These are phyloP conservation scores for Zelostemma sp. DNA, from an alignment of 1,140 invertebrate genomes.

Conservation along the genomic window DNA sequence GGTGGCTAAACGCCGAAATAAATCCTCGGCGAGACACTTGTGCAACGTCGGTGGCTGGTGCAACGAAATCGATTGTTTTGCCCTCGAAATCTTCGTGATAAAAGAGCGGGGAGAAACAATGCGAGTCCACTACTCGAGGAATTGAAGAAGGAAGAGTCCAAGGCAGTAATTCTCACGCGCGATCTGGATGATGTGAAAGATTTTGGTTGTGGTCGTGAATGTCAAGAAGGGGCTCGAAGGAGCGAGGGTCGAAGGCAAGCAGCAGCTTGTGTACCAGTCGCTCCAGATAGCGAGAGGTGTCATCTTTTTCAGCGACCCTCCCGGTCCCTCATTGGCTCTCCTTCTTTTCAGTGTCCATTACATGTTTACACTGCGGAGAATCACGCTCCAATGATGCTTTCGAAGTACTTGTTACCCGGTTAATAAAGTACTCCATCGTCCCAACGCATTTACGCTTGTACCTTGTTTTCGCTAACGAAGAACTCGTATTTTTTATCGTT, in stretches of 20 bases:
- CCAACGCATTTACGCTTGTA: not conserved
- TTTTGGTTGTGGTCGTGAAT: slow-evolving; percentile 39
- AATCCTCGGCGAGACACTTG: too few relatives aligned
- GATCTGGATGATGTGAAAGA: too few relatives aligned
- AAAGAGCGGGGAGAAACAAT: too few relatives aligned
- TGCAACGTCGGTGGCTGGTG: too few relatives aligned
- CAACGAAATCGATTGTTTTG: too few relatives aligned
- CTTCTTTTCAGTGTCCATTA: slow-evolving; percentile 41
- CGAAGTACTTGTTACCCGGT: slow-evolving; percentile 20
- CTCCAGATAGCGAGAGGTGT: slow-evolving; percentile 43
- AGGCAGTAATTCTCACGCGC: slow-evolving; percentile 47
- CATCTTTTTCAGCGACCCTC: slow-evolving; percentile 3
- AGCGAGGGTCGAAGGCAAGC: slow-evolving; percentile 31
- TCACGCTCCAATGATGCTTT: slow-evolving; percentile 33
- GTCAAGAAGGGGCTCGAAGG: slow-evolving; percentile 41
- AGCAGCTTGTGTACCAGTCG: slow-evolving; percentile 46
- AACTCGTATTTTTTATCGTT: too few relatives aligned
- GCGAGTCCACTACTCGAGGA: too few relatives aligned
- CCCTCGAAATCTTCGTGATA: not conserved
- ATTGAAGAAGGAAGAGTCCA: slow-evolving; percentile 35
- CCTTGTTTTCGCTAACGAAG: too few relatives aligned
- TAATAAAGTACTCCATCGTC: slow-evolving; percentile 22
- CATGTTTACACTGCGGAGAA: slow-evolving; percentile 36
- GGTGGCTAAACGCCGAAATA: not conserved
- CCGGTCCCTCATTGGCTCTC: not conserved